phyloP scores from a whole-genome alignment of 2,113 vertebrate species.

The Zosterops borbonicus region DNA sequence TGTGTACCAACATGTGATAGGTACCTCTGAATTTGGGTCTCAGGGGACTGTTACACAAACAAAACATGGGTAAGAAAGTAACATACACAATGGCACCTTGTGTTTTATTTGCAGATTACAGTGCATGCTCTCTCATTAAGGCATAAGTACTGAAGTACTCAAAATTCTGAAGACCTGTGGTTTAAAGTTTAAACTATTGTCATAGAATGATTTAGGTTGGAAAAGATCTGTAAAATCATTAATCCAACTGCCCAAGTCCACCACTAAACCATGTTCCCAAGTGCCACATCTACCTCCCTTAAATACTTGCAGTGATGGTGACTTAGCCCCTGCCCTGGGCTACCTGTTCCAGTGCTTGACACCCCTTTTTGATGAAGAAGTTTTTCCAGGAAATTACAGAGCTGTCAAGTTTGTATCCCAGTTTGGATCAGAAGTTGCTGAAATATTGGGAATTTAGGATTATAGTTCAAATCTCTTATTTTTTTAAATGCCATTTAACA shows the following conservation, averaged over 20 bases:
- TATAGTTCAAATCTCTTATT: not conserved
- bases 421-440: not conserved
- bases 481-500: not conserved
- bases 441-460: not conserved
- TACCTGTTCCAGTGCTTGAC: not conserved
- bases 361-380: not conserved
- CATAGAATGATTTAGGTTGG: not conserved
- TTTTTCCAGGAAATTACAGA: not conserved
- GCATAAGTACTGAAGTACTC: not conserved
- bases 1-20: not conserved
- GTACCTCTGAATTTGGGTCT: not conserved
- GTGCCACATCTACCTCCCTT: not conserved
- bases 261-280: not conserved
- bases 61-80: not conserved
- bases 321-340: not conserved
- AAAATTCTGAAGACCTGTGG: not conserved
- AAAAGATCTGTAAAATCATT: not conserved
- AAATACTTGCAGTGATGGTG: not conserved
- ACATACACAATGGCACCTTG: not conserved
- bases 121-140: not conserved
- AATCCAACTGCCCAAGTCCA: not conserved
- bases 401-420: not conserved
- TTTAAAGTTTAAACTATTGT: not conserved
- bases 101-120: not conserved
- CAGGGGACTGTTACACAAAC: not conserved